Evolutionary conservation across 2,888 invertebrate species (phyloP), one percentile per base, ranked within the genome.

Genomic region (Lycocerus yunnanus): DNA sequence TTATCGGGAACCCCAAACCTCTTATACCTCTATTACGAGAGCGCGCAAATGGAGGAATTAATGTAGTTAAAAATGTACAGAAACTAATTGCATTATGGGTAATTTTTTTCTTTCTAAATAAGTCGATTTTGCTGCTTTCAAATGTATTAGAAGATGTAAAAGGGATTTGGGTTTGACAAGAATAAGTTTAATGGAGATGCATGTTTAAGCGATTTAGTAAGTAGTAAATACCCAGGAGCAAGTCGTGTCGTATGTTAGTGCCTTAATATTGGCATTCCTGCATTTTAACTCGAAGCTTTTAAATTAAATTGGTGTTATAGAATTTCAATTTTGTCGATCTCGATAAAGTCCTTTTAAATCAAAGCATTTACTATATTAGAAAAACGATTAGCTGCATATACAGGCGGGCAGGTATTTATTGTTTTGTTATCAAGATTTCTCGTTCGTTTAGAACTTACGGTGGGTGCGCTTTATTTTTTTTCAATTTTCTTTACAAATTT

Each of bases 101-200:
- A n/a, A n/a, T n/a, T n/a, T n/a, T n/a, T n/a, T n/a, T n/a, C n/a
- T n/a, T n/a, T n/a, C n/a, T n/a, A n/a, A n/a, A n/a, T n/a, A n/a
- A 59, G 60, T 43, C 24, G 70, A 70, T 68, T 71, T 74, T 71
- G 65, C 71, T 74, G 67, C 59, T 74, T 21, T 68, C 21, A 58
- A 71, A 65, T 73, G 69, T 71, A 61, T 76, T 60, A 20, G 21
- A 15, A 71, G 72, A 76, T 65, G 66, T 69, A 72, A 78, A 75
- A 71, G 75, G 78, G 75, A 77, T 77, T 77, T 79, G 79, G 72
- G 79, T 79, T 80, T 81, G 80, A 80, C 80, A 80, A 77, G 79
- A 79, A 80, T 81, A 80, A 80, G 78, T 81, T 81, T 81, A 81
- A 81, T 81, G 79, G 80, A 80, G 80, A 79, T 79, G 75, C 76